A percentile compares a stretch with the other conserved stretches of the same genome.
These are phyloP conservation scores for Drosophila ercepeae DNA, from an alignment of 1,140 invertebrate genomes.

Conservation along the genomic window DNA sequence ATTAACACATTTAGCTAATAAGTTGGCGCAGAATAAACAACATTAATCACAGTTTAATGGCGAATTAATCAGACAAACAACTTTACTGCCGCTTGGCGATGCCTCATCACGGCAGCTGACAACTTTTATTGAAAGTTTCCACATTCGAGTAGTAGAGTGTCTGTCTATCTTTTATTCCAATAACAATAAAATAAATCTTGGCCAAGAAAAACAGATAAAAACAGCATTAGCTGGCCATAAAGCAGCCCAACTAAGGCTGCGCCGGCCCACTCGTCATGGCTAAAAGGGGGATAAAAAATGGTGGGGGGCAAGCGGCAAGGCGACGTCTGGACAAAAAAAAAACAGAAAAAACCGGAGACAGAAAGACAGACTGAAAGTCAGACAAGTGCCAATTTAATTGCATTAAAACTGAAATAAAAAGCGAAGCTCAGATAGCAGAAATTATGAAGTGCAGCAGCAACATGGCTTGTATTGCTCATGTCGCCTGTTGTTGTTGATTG, in stretches of 20 bases:
- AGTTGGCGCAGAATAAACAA: constrained; percentile 75
- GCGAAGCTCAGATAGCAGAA: constrained; percentile 79
- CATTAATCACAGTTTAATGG: constrained; percentile 79
- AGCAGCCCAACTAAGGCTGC: constrained; percentile 58
- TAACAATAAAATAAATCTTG: constrained; percentile 82
- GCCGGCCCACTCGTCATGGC: constrained; percentile 38
- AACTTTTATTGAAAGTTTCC: constrained; percentile 78
- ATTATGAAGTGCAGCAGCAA: constrained; percentile 73
- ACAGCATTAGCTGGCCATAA: constrained; percentile 75
- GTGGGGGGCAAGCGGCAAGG: too few species aligned
- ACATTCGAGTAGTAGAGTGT: background rate
- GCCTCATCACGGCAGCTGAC: constrained; percentile 25
- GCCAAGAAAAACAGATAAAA: constrained; percentile 80
- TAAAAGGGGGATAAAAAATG: background rate
- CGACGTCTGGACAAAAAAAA: constrained; percentile 44
- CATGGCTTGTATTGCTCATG: background rate
- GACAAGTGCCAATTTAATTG: constrained; percentile 81
- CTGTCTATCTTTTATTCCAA: constrained; percentile 37
- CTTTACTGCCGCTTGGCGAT: constrained; percentile 3
- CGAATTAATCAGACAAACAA: constrained; percentile 75
- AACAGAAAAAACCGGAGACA: background rate
- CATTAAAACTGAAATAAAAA: constrained; percentile 82
- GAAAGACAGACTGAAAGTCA: constrained; percentile 59
- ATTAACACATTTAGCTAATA: constrained; percentile 82
- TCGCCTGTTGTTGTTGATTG: constrained; percentile 61